These are phyloP conservation scores for Lordiphosa fenestrarum DNA, from an alignment of 2,888 invertebrate genomes.

Conservation along the genomic window DNA sequence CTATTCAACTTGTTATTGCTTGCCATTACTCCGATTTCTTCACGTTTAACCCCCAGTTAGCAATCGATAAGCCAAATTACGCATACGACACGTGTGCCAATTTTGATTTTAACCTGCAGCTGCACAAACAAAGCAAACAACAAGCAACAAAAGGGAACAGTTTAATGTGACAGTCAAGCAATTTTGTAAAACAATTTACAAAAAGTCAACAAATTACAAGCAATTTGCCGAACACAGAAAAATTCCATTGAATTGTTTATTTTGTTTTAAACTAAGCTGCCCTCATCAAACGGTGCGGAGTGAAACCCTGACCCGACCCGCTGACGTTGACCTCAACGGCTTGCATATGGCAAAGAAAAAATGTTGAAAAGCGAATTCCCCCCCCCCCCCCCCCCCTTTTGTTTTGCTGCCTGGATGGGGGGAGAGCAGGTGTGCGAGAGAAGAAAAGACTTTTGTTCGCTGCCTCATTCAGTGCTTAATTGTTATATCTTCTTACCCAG, in stretches of 20 bases:
- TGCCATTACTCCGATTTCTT: too few relatives aligned
- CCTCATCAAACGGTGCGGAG: not conserved
- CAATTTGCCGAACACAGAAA: constrained; percentile 39
- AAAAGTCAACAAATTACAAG: constrained; percentile 54
- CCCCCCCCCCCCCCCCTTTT: not conserved
- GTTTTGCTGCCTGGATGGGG: constrained; percentile 21
- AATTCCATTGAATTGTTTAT: constrained; percentile 24
- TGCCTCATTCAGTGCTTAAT: constrained; percentile 22
- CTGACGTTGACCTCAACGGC: constrained; percentile 12
- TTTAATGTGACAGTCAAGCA: constrained; percentile 30
- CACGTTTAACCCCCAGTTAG: constrained; percentile 2
- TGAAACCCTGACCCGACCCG: constrained; percentile 6
- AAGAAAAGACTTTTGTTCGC: constrained; percentile 15
- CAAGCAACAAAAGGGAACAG: not conserved
- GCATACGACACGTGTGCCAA: constrained; percentile 38
- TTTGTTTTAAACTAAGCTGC: not conserved
- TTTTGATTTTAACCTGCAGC: constrained; percentile 15
- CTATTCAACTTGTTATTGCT: too few relatives aligned
- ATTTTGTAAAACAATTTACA: constrained; percentile 51
- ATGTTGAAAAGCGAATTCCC: not conserved
- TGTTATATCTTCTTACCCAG: constrained; percentile 19
- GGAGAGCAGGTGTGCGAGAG: constrained; percentile 17
- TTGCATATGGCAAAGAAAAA: not conserved
- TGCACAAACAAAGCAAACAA: constrained; percentile 2
- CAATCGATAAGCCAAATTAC: constrained; percentile 42